Evolutionary conservation across 2,797 vertebrate genomes (phyloP).

Genomic region (Yasuhikotakia modesta): DNA sequence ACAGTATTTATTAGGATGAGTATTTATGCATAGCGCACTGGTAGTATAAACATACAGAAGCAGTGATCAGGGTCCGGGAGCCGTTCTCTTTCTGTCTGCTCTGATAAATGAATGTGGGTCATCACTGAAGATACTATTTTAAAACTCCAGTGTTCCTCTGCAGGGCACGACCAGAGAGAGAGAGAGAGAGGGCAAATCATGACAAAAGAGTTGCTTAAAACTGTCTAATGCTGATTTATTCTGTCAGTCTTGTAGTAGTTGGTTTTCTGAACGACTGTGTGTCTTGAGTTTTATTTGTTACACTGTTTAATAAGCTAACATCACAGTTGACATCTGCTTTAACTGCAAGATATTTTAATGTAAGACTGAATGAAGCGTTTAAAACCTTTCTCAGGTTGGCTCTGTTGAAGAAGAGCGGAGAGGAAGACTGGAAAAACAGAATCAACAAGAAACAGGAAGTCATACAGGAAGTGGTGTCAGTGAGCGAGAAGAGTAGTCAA

Average conservation of each 20-base stretch:
- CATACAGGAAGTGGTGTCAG: constrained; percentile 70
- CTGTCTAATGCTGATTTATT: background rate
- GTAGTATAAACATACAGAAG: too few species aligned
- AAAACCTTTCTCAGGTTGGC: constrained; percentile 78
- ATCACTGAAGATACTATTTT: constrained; percentile 53
- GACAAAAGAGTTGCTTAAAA: background rate
- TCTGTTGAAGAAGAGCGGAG: constrained; percentile 90
- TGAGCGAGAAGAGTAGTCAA: constrained; percentile 71
- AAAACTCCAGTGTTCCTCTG: constrained; percentile 30
- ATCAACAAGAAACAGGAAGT: constrained; percentile 88
- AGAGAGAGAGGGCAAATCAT: background rate
- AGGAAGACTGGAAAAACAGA: constrained; percentile 93
- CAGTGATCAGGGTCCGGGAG: too few species aligned
- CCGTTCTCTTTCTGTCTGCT: constrained; percentile 52
- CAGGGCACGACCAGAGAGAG: constrained; percentile 10
- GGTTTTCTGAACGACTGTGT: background rate
- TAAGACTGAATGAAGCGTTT: background rate
- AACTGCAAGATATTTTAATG: background rate
- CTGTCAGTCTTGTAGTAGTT: background rate
- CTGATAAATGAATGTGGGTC: constrained; percentile 59
- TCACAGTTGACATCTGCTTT: background rate
- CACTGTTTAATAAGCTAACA: background rate
- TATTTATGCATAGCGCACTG: too few species aligned
- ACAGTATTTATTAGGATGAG: too few species aligned
- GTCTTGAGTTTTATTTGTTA: background rate